Evolutionary conservation across 2,888 invertebrate species (phyloP), one percentile per base, ranked within the genome.

Genomic region (Agriopis marginaria): DNA sequence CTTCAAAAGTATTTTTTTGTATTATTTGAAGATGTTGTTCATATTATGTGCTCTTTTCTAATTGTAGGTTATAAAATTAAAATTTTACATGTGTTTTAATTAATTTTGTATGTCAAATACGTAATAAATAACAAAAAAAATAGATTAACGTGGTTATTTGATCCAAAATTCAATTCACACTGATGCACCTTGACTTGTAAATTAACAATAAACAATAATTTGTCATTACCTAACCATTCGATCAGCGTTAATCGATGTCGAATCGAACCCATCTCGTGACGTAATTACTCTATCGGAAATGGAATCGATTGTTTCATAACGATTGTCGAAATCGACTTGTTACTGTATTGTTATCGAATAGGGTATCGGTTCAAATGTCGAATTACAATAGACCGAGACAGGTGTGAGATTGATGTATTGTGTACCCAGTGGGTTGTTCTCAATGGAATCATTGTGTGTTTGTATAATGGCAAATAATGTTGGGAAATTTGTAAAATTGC

Each of bases 251-350:
- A 73, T 66, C 65, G 64, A 63, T 67, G 72, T 78, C 77, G 76
- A 74, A 78, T 79, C 49, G 58, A 77, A 77, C 80, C 75, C 82
- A 82, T 82, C 80, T 73, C 70, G 71, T 84, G 84, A 85, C 81
- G 82, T 83, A 86, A 87, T 82, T 63, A 77, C 72, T 79, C 67
- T 75, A 79, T 83, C 76, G 78, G 74, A 78, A 81, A 69, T 59
- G 49, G 60, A 63, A 80, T 80, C 79, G 79, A 81, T 82, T 79
- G 80, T 84, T 83, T 82, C 80, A 76, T 81, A 85, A 85, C 78
- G 71, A 75, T 76, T 78, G 77, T 75, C 71, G 82, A 81, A 81
- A 83, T 80, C 64, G 63, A 45, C 42, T 61, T 61, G 69, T 74
- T 60, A 54, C 59, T 66, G 72, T 51, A 70, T 72, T 77, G 77